Evolutionary conservation across 2,113 vertebrate genomes (phyloP).

Genomic region (Zootoca vivipara): DNA sequence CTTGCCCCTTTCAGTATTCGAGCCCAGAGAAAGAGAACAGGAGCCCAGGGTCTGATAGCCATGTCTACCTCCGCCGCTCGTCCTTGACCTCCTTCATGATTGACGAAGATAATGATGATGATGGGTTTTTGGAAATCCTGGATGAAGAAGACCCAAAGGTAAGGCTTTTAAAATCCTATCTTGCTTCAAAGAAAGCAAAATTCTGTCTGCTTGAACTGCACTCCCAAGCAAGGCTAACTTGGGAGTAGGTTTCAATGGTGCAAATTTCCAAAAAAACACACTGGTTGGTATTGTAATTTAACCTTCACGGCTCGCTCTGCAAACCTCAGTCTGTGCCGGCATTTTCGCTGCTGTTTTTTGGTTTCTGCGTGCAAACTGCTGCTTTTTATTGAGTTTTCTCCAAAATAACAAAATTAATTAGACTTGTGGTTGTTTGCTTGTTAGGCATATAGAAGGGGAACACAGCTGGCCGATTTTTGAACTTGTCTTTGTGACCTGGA

Average conservation of each 20-base stretch:
- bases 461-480: too few relatives aligned
- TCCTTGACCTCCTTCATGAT: constrained; percentile 73
- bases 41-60: constrained; percentile 69
- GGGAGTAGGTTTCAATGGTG: not conserved
- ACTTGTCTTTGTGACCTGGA: too few relatives aligned
- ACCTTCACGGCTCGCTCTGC: not conserved
- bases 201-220: not conserved
- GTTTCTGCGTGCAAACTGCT: not conserved
- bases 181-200: not conserved
- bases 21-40: constrained; percentile 60
- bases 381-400: not conserved
- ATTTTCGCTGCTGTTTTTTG: not conserved
- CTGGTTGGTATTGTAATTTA: not conserved
- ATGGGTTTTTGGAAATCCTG: constrained; percentile 88
- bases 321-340: not conserved
- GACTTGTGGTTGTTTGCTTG: not conserved
- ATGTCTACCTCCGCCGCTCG: constrained; percentile 68
- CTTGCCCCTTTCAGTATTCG: constrained; percentile 30
- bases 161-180: not conserved
- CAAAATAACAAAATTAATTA: not conserved
- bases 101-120: constrained; percentile 80
- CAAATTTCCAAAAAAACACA: not conserved
- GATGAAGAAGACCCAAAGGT: constrained; percentile 80
- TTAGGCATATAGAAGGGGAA: not conserved
- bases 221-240: not conserved